These are phyloP conservation scores for Nomada goodeniana DNA, from an alignment of 2,888 invertebrate species.

Conservation along the genomic window DNA sequence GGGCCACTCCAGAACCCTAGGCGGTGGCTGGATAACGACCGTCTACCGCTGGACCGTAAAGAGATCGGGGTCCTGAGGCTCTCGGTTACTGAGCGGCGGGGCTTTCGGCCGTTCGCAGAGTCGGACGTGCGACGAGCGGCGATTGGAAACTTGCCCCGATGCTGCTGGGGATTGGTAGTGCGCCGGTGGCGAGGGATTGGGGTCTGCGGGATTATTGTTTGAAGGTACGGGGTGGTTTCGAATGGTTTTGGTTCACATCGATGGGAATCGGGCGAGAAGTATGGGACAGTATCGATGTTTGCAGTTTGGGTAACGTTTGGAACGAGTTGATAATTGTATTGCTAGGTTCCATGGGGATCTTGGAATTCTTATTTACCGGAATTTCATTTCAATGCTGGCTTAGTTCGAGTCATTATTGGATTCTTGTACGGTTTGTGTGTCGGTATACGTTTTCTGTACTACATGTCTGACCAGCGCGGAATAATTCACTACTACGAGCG, in stretches of 20 bases:
- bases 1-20: slow-evolving; percentile 72
- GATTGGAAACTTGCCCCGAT: not conserved
- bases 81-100: slow-evolving; percentile 21
- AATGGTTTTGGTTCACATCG: too few relatives aligned
- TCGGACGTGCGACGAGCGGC: not conserved
- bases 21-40: slow-evolving; percentile 53
- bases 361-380: too few relatives aligned
- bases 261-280: too few relatives aligned
- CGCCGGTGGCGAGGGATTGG: not conserved
- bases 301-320: too few relatives aligned
- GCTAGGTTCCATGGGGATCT: too few relatives aligned
- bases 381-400: too few relatives aligned
- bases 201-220: too few relatives aligned
- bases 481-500: not conserved
- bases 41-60: slow-evolving; percentile 54
- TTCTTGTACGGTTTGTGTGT: too few relatives aligned
- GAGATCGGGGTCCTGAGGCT: slow-evolving; percentile 52
- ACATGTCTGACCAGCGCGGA: not conserved
- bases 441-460: not conserved
- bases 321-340: too few relatives aligned
- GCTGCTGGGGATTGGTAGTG: not conserved
- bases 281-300: too few relatives aligned
- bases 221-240: too few relatives aligned
- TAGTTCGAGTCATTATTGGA: too few relatives aligned
- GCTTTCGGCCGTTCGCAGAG: slow-evolving; percentile 3